Conservation (phyloP, 2,113 vertebrate species). For the Dipodomys ordii region DNA sequence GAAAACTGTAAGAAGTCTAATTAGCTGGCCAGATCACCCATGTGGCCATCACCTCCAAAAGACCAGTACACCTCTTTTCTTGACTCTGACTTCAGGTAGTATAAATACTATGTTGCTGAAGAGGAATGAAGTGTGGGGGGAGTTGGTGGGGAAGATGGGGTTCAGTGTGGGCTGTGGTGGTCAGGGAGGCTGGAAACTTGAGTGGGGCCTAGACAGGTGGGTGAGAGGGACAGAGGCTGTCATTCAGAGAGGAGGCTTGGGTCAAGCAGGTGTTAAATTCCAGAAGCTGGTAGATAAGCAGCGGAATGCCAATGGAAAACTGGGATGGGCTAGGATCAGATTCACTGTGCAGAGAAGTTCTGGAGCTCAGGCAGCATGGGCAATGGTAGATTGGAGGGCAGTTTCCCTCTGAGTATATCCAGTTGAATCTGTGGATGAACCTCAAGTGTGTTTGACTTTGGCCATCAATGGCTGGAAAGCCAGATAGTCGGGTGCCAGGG, state of each 20-base stretch:
- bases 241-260: background rate
- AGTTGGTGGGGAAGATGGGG: background rate
- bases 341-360: slow-evolving; percentile 16
- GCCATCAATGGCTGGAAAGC: background rate
- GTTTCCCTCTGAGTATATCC: background rate
- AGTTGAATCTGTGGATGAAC: background rate
- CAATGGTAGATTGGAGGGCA: background rate
- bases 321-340: slow-evolving; percentile 29
- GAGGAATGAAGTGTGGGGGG: background rate
- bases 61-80: background rate
- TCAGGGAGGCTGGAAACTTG: slow-evolving; percentile 27
- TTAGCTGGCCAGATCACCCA: background rate
- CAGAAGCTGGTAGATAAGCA: slow-evolving; percentile 66
- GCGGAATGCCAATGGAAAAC: slow-evolving; percentile 62
- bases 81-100: background rate
- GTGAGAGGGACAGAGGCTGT: background rate
- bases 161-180: background rate
- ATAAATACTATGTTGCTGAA: background rate
- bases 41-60: background rate
- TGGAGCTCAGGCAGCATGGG: background rate
- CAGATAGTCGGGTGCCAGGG: slow-evolving; percentile 17
- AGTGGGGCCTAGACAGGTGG: background rate
- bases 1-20: background rate
- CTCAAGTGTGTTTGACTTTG: background rate
- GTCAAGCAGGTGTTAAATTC: slow-evolving; percentile 71